Evolutionary conservation across 2,113 vertebrate species (phyloP).

Genomic region (Chloropsis cyanopogon): DNA sequence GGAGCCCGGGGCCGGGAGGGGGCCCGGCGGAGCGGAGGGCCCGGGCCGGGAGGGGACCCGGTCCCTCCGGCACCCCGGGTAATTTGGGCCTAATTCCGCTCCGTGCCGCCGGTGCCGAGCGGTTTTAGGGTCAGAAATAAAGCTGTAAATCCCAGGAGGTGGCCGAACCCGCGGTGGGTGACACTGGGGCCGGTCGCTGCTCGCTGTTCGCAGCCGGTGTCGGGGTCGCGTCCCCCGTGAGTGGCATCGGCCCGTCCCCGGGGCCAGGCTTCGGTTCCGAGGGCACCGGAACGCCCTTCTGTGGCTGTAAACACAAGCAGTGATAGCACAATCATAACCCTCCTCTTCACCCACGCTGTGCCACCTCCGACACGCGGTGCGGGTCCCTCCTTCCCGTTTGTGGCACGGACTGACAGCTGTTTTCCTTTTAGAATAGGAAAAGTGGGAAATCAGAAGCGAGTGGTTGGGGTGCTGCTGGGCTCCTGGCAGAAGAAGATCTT

Average conservation of each 20-base stretch:
- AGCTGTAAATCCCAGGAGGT: rapidly evolving
- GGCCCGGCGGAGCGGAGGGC: neutral
- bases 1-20: neutral
- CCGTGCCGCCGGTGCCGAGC: neutral
- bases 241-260: neutral
- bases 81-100: neutral
- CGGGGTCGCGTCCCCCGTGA: neutral
- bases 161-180: neutral
- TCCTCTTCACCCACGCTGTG: rapidly evolving
- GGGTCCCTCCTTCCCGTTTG: rapidly evolving
- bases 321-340: rapidly evolving
- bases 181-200: neutral
- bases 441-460: constrained; percentile 95
- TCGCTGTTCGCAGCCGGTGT: neutral
- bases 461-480: constrained; percentile 94
- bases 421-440: constrained; percentile 88
- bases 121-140: neutral
- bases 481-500: constrained; percentile 97
- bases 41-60: too few species aligned
- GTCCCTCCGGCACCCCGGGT: too few species aligned
- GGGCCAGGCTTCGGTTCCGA: neutral
- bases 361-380: rapidly evolving
- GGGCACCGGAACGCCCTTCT: rapidly evolving
- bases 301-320: neutral
- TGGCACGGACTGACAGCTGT: neutral